A percentile compares a stretch with the other conserved stretches of the same genome.
phyloP scores from a whole-genome alignment of 2,888 invertebrate genomes.

The Dicranocentrus wangi region DNA sequence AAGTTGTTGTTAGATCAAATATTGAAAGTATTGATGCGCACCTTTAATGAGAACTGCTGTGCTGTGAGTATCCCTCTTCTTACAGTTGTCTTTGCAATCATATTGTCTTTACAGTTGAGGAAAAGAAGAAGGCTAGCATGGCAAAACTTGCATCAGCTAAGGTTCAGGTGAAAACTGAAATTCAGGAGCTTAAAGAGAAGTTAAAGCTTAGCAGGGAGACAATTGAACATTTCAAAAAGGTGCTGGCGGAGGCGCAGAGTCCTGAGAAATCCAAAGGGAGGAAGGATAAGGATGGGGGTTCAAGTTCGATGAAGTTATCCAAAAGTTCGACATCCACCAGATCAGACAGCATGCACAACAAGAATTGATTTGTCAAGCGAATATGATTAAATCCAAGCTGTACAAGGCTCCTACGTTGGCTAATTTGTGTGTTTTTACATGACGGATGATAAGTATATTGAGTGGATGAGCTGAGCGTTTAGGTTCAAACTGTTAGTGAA shows the following conservation, averaged over 20 bases:
- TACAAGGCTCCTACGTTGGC: no score
- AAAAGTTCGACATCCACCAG: slow-evolving; percentile 2
- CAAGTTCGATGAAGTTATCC: slow-evolving; percentile 16
- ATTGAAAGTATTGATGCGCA: not conserved
- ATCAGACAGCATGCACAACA: not conserved
- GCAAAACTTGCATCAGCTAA: slow-evolving; percentile 86
- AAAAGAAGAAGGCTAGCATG: slow-evolving; percentile 86
- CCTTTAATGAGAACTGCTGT: not conserved
- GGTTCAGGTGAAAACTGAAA: slow-evolving; percentile 87
- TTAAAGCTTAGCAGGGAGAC: slow-evolving; percentile 89
- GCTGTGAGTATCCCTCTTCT: no score
- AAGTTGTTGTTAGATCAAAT: slow-evolving; percentile 74
- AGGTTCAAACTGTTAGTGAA: no score
- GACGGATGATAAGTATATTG: no score
- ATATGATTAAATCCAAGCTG: no score
- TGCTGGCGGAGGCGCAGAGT: slow-evolving; percentile 66
- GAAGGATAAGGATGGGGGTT: slow-evolving; percentile 18
- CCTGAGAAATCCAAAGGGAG: slow-evolving; percentile 24
- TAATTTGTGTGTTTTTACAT: no score
- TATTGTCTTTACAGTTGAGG: slow-evolving; percentile 95
- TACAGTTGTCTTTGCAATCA: no score
- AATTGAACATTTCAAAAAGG: slow-evolving; percentile 78
- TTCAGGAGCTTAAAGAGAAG: slow-evolving; percentile 88
- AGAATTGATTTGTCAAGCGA: not conserved
- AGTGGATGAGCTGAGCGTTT: no score